Percentiles rank a stretch among this genome's conserved stretches.
Evolutionary conservation across 2,888 invertebrate species (phyloP).

Genomic region (Acleris literana): DNA sequence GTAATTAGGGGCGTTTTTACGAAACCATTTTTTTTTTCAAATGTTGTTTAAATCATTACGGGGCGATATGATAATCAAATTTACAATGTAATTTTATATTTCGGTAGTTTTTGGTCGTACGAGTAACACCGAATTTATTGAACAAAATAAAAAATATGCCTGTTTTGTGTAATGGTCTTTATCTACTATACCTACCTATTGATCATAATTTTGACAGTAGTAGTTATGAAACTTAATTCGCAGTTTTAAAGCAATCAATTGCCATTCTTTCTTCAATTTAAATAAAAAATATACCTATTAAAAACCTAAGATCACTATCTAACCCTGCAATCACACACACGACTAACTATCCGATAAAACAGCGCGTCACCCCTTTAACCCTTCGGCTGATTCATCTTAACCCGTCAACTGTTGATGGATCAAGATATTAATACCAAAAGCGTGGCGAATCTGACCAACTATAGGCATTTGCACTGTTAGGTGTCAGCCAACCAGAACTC

Average conservation of each 20-base stretch:
- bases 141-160: too few species aligned
- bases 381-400: conserved; percentile 76
- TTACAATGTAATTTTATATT: too few species aligned
- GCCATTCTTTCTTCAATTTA: neutral
- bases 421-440: conserved; percentile 81
- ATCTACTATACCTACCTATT: too few species aligned
- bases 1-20: too few species aligned
- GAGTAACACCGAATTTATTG: too few species aligned
- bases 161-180: too few species aligned
- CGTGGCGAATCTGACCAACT: conserved; percentile 79
- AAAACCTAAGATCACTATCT: conserved; percentile 25
- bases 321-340: conserved; percentile 41
- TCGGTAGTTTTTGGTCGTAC: too few species aligned
- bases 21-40: too few species aligned
- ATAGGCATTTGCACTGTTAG: conserved; percentile 59
- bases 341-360: conserved; percentile 37
- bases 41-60: too few species aligned
- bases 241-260: neutral
- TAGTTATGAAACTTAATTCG: too few species aligned
- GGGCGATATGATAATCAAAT: too few species aligned
- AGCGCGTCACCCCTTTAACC: conserved; percentile 55
- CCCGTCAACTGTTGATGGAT: conserved; percentile 80
- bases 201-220: too few species aligned
- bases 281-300: neutral
- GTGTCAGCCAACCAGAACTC: neutral